Evolutionary conservation across 1,140 invertebrate species (phyloP).

Genomic region (Metaphire vulgaris): DNA sequence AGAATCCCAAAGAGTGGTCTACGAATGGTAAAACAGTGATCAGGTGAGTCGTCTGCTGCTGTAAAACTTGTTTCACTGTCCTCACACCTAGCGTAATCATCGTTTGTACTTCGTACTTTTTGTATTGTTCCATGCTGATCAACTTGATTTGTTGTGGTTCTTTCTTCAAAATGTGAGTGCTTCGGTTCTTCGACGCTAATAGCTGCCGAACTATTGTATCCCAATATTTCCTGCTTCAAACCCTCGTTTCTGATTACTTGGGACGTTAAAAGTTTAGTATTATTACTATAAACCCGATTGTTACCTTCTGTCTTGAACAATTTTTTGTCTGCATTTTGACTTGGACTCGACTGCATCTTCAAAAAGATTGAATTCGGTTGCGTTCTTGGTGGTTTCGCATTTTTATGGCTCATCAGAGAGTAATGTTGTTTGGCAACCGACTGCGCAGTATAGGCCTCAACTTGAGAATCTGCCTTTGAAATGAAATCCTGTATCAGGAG

Average conservation of each 20-base stretch:
- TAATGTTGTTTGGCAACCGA: not conserved
- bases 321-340: not conserved
- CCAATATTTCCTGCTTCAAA: not conserved
- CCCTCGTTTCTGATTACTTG: not conserved
- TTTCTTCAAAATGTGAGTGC: not conserved
- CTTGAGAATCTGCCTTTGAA: not conserved
- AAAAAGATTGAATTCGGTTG: not conserved
- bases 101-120: too few relatives aligned
- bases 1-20: slow-evolving; percentile 60
- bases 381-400: not conserved
- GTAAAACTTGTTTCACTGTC: not conserved
- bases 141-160: too few relatives aligned
- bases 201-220: too few relatives aligned
- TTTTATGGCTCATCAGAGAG: not conserved
- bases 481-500: not conserved
- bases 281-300: not conserved
- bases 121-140: too few relatives aligned
- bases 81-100: not conserved
- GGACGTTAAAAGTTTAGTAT: too few relatives aligned
- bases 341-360: too few relatives aligned
- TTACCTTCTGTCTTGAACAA: not conserved
- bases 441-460: not conserved
- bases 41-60: not conserved
- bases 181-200: not conserved
- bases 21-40: not conserved